phyloP scores from a whole-genome alignment of 2,113 vertebrate genomes.

The Micronycteris hirsuta region DNA sequence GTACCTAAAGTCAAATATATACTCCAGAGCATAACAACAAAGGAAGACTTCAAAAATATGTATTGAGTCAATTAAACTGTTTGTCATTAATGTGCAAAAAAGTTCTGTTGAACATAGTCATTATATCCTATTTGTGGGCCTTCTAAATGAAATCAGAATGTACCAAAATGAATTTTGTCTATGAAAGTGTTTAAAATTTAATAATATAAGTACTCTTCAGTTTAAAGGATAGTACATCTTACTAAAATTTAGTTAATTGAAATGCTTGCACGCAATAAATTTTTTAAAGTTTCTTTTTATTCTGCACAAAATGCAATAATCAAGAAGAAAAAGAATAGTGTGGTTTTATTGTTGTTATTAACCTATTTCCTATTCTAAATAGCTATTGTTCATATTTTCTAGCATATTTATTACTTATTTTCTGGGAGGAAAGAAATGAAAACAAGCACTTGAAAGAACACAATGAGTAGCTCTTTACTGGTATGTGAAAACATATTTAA shows the following conservation, averaged over 20 bases:
- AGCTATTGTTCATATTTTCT: neutral
- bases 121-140: neutral
- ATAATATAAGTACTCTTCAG: neutral
- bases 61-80: neutral
- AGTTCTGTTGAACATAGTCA: neutral
- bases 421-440: neutral
- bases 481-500: neutral
- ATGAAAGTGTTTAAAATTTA: neutral
- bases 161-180: neutral
- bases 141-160: neutral
- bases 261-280: neutral
- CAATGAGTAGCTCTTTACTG: neutral
- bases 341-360: neutral
- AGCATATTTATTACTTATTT: neutral
- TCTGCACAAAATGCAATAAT: neutral
- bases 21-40: neutral
- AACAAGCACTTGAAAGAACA: neutral
- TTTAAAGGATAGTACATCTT: neutral
- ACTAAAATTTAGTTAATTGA: neutral
- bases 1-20: neutral
- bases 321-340: neutral
- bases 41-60: neutral
- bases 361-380: neutral
- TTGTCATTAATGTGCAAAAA: neutral
- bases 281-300: constrained; percentile 26